These are phyloP conservation scores for Scaptomyza montana DNA, from an alignment of 1,140 invertebrate species.

Conservation along the genomic window DNA sequence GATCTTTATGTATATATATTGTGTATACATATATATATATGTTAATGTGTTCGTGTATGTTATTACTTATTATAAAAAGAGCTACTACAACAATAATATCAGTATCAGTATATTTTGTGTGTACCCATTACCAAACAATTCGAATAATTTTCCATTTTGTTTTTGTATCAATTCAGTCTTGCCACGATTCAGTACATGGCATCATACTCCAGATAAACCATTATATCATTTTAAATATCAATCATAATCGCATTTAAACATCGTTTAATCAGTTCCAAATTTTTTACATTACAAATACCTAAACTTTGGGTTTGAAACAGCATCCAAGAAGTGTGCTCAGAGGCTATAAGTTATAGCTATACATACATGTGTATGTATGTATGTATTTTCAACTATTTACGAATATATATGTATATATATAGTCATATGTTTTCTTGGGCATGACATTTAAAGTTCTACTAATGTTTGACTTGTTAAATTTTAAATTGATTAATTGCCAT, in stretches of 20 bases:
- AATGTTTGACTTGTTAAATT: conserved; percentile 61
- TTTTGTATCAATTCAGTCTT: conserved; percentile 72
- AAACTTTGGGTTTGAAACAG: conserved; percentile 29
- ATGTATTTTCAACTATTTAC: conserved; percentile 13
- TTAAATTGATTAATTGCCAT: conserved; percentile 75
- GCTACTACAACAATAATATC: conserved; percentile 78
- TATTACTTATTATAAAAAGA: conserved; percentile 67
- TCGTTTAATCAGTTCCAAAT: conserved; percentile 36
- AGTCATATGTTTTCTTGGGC: conserved; percentile 41
- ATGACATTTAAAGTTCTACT: conserved; percentile 56
- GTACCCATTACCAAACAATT: conserved; percentile 71
- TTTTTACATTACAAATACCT: conserved; percentile 35
- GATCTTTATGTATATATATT: conserved; percentile 28
- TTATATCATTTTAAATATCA: conserved; percentile 19
- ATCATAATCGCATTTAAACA: conserved; percentile 15
- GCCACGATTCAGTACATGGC: conserved; percentile 57
- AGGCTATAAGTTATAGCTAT: conserved; percentile 12
- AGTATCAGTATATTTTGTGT: conserved; percentile 52
- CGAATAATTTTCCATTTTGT: conserved; percentile 35
- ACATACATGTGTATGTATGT: conserved; percentile 4
- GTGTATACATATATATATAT: conserved; percentile 15
- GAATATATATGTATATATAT: conserved; percentile 1
- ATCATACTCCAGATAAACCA: conserved; percentile 54
- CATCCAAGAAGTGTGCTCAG: conserved; percentile 37
- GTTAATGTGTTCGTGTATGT: conserved; percentile 10